phyloP scores from a whole-genome alignment of 2,113 vertebrate genomes.

The Ammospiza caudacuta region DNA sequence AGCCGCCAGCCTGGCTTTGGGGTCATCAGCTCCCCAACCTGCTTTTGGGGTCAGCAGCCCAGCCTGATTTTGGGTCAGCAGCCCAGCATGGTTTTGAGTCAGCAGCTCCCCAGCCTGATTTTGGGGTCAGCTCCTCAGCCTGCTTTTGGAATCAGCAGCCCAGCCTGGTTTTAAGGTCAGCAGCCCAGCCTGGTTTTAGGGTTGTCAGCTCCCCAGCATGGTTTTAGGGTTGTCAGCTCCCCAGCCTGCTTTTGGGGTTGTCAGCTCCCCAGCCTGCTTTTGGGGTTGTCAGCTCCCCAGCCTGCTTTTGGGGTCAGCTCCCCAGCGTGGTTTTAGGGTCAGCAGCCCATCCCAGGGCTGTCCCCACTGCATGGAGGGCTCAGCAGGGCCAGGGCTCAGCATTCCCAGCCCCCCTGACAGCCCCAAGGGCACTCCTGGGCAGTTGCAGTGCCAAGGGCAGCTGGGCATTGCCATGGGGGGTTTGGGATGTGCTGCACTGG shows the following conservation, averaged over 20 bases:
- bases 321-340: neutral
- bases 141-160: accelerated
- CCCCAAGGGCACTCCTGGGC: accelerated
- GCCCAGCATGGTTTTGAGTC: neutral
- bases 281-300: neutral
- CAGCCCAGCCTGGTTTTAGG: neutral
- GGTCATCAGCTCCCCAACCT: neutral
- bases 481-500: neutral
- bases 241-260: no score
- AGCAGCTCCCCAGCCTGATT: neutral
- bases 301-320: neutral
- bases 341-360: neutral
- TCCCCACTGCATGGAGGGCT: accelerated
- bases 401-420: accelerated
- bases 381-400: neutral
- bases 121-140: neutral
- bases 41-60: neutral
- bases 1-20: no score
- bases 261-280: neutral
- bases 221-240: neutral
- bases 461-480: accelerated
- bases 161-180: neutral
- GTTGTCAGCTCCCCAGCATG: neutral
- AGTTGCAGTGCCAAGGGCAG: accelerated
- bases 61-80: neutral